These are phyloP conservation scores for Cichlasoma orientale DNA, from an alignment of 2,797 vertebrate species.

Conservation along the genomic window DNA sequence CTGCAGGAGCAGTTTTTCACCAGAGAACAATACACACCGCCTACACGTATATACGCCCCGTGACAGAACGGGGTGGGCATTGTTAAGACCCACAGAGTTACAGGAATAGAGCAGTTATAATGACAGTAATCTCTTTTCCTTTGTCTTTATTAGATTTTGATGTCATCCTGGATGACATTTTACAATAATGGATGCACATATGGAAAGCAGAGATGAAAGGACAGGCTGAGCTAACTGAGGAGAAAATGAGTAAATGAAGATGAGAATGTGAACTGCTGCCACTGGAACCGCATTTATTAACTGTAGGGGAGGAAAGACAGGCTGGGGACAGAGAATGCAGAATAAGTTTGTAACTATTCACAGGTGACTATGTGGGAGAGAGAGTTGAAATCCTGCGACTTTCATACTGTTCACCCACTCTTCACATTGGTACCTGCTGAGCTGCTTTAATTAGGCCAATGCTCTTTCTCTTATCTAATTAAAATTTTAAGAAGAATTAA, in stretches of 20 bases:
- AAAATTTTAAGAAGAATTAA: conserved; percentile 50
- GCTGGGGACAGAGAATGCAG: conserved; percentile 11
- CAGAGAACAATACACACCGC: conserved; percentile 67
- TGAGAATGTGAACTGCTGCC: conserved; percentile 20
- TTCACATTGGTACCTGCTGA: conserved; percentile 30
- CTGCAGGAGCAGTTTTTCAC: conserved; percentile 59
- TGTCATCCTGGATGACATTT: conserved; percentile 63
- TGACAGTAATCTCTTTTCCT: conserved; percentile 57
- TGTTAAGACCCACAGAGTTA: conserved; percentile 54
- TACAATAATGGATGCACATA: conserved; percentile 46
- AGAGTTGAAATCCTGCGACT: conserved; percentile 43
- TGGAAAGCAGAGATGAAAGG: conserved; percentile 32
- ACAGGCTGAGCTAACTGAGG: conserved; percentile 23
- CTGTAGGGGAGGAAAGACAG: conserved; percentile 21
- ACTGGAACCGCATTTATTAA: conserved; percentile 15
- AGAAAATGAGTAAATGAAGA: conserved; percentile 28
- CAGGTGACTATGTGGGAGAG: conserved; percentile 35
- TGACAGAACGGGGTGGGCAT: conserved; percentile 64
- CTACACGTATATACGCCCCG: conserved; percentile 67
- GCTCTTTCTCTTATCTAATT: conserved; percentile 59
- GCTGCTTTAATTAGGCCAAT: conserved; percentile 54
- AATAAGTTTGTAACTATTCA: conserved; percentile 24
- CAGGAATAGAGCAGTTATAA: conserved; percentile 55
- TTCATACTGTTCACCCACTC: conserved; percentile 35
- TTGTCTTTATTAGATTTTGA: conserved; percentile 72